Base-by-base conservation (phyloP, 2,888 invertebrate species). In the Cephus pulcher region DNA sequence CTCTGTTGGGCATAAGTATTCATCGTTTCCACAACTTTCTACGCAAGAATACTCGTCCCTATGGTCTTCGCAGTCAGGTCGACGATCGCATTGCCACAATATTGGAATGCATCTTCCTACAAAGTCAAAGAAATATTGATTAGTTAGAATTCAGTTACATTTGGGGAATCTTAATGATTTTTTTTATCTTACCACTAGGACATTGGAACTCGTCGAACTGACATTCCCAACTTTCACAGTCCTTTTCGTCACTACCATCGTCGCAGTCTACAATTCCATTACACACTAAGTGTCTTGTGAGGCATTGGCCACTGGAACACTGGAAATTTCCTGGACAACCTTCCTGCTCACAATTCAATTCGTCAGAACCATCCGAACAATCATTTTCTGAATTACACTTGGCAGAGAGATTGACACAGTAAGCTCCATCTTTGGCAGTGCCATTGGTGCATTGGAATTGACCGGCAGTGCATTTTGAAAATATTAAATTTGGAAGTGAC, bases 351-450 rank as follows among this genome's bases (percentile, higher is more conserved):
- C 95, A 95, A 30, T 93, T 92, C 12, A 91, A 81, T 88, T 95
- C 95, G 87, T 95, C 95, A 0, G 94, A 94, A 35, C 93, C 94
- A 86, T 95, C 95, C 0, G 93, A 93, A 84, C 95, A 95, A 84
- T 95, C 94, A 37, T 92, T 92, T 75, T 93, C 92, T 0, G 94
- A 93, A 87, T 95, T 94, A 82, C 94, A 94, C 86, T 91, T 92
- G 0, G 91, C 91, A 85, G 92, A 90, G 73, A 92, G 87, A 75
- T 92, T 89, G 12, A 94, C 93, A 85, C 94, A 94, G 80, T 93
- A 93, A 40, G 93, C 93, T 6, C 94, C 94, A 83, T 94, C 93
- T 81, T 92, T 92, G 0, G 94, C 93, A 0, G 94, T 94, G 30
- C 94, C 94, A 83, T 94, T 94, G 0, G 87, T 82, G 83, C 94